phyloP scores from a whole-genome alignment of 2,888 invertebrate species.

The Lasioglossum marginatum region DNA sequence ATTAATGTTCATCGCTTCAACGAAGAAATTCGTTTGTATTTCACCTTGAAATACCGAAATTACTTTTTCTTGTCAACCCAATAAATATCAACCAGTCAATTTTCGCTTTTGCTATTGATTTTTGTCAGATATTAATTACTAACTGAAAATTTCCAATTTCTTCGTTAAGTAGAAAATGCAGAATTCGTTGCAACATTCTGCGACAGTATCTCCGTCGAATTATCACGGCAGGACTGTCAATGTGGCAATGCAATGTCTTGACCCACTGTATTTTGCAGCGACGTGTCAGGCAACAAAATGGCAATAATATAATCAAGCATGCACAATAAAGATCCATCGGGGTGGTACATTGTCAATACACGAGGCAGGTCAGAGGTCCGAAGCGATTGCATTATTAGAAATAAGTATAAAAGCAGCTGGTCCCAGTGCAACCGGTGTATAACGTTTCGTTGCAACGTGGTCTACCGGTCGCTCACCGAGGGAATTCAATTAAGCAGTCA shows the following conservation, averaged over 20 bases:
- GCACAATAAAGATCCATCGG: neutral
- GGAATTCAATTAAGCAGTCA: neutral
- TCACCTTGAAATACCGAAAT: no score
- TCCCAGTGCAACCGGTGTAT: neutral
- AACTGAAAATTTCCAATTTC: neutral
- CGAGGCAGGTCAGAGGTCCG: constrained; percentile 38
- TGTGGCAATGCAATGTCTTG: neutral
- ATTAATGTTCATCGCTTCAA: no score
- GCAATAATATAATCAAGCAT: neutral
- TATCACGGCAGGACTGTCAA: neutral
- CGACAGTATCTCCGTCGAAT: neutral
- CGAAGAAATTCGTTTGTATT: no score
- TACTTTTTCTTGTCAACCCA: no score
- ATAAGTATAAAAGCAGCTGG: constrained; percentile 48
- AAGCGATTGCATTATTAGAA: constrained; percentile 35
- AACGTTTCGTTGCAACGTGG: constrained; percentile 2
- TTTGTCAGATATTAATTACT: neutral
- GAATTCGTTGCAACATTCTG: neutral
- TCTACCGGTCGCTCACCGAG: neutral
- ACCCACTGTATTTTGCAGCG: neutral
- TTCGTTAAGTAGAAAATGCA: neutral
- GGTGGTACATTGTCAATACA: constrained; percentile 19
- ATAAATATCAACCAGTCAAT: neutral
- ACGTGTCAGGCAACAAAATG: neutral
- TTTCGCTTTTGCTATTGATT: neutral